A percentile compares a stretch with the other conserved stretches of the same genome.
Evolutionary conservation across 2,888 invertebrate species (phyloP).

Genomic region (Agrotis segetum): DNA sequence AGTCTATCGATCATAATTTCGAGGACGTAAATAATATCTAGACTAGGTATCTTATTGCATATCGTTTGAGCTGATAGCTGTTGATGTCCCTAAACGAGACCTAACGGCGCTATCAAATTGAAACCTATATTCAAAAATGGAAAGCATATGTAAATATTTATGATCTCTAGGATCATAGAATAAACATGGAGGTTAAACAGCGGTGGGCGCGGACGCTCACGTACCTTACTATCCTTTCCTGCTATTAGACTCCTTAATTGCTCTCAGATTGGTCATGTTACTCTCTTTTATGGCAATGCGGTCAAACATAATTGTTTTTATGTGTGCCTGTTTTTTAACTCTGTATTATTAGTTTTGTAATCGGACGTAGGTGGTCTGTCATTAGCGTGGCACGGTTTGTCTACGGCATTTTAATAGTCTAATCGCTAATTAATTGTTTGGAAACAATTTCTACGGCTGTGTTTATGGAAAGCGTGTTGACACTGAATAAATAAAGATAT

Average conservation of each 20-base stretch:
- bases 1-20: neutral
- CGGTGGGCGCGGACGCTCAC: slow-evolving; percentile 71
- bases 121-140: slow-evolving; percentile 52
- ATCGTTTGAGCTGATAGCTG: slow-evolving; percentile 12
- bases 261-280: slow-evolving; percentile 87
- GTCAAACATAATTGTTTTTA: slow-evolving; percentile 90
- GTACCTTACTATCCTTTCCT: slow-evolving; percentile 83
- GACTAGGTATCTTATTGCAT: neutral
- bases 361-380: slow-evolving; percentile 84
- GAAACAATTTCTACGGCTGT: slow-evolving; percentile 61
- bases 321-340: slow-evolving; percentile 86
- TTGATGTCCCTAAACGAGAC: slow-evolving; percentile 28
- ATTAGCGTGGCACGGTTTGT: slow-evolving; percentile 78
- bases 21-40: slow-evolving; percentile 12
- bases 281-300: slow-evolving; percentile 89
- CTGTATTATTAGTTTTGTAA: slow-evolving; percentile 82
- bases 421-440: slow-evolving; percentile 74
- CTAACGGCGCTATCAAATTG: slow-evolving; percentile 48
- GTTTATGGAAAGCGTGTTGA: slow-evolving; percentile 65
- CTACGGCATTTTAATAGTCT: slow-evolving; percentile 81
- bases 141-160: slow-evolving; percentile 64
- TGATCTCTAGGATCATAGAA: slow-evolving; percentile 69
- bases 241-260: slow-evolving; percentile 89
- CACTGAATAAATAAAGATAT: slow-evolving; percentile 62
- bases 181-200: slow-evolving; percentile 70